Evolutionary conservation across 2,113 vertebrate genomes (phyloP), one percentile per base, ranked within the genome.

Genomic region (Calidris pygmaea): DNA sequence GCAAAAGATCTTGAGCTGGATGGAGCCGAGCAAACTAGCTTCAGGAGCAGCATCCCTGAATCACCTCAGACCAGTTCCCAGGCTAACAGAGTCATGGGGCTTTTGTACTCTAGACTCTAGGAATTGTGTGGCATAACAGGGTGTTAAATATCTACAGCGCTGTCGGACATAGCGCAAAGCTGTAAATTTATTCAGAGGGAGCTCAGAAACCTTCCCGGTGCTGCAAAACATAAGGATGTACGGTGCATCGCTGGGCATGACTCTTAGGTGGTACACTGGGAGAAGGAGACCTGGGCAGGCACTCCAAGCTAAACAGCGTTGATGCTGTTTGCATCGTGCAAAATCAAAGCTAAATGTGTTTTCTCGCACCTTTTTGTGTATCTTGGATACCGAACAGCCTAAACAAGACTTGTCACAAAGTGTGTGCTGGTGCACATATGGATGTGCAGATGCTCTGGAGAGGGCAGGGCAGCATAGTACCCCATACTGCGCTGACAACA

Each of bases 71-170:
- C 26, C 22, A 12, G 21, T 41, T 76, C 35, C 14, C 14, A 68
- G n/a, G n/a, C n/a, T n/a, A n/a, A n/a, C n/a, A n/a, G n/a, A n/a
- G 1, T 48, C 34, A 21, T 0, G 1, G 21, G 35, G 15, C 66
- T 91, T 85, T 65, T 18, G 39, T 72, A 30, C 66, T 45, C 10
- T 30, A 8, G 60, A 67, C 41, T 9, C 32, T 9, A 43, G 52
- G 30, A 85, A 11, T 26, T 41, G 20, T 29, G 45, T 59, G 70
- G 34, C 41, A 8, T 27, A 84, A 14, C 23, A 48, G 35, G 17
- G 32, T 71, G 56, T 82, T 72, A 82, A 85, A 30, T 72, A 50
- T 30, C 58, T 68, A 0, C 0, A 1, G 71, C 65, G 62, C 35
- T 82, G 82, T 60, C 52, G 66, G 47, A 35, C 26, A 1, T 41